phyloP scores from a whole-genome alignment of 2,888 invertebrate species.

The Synanthedon formicaeformis region DNA sequence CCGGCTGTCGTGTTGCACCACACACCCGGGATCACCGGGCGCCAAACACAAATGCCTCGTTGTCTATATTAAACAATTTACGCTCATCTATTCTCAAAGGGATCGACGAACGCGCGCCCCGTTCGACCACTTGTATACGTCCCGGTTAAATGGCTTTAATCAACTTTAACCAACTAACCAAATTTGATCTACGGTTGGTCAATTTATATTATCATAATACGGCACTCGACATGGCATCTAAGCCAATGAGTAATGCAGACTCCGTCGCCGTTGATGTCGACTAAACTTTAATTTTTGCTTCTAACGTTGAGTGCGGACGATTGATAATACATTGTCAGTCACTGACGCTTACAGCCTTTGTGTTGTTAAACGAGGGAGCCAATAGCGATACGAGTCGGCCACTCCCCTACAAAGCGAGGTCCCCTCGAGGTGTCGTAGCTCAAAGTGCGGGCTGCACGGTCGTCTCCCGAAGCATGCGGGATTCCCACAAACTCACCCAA shows the following conservation, averaged over 20 bases:
- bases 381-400: conserved; percentile 31
- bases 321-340: conserved; percentile 27
- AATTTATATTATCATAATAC: conserved; percentile 71
- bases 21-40: conserved; percentile 20
- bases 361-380: conserved; percentile 18
- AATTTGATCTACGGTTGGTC: conserved; percentile 69
- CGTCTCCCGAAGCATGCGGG: conserved; percentile 48
- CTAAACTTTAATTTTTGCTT: conserved; percentile 32
- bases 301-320: conserved; percentile 29
- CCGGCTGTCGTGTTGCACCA: conserved; percentile 21
- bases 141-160: conserved; percentile 71
- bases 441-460: conserved; percentile 16
- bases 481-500: conserved; percentile 58
- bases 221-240: conserved; percentile 25
- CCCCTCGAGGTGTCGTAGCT: conserved; percentile 15
- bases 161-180: conserved; percentile 72
- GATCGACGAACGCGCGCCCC: conserved; percentile 62
- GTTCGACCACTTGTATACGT: conserved; percentile 62
- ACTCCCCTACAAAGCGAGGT: conserved; percentile 21
- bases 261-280: conserved; percentile 16
- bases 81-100: conserved; percentile 58
- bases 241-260: conserved; percentile 47
- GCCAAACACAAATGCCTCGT: conserved; percentile 27
- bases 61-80: conserved; percentile 60
- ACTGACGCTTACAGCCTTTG: conserved; percentile 41